These are phyloP conservation scores for Glandiceps talaboti DNA, from an alignment of 53 echinoderm and acorn worm genomes.

Conservation along the genomic window DNA sequence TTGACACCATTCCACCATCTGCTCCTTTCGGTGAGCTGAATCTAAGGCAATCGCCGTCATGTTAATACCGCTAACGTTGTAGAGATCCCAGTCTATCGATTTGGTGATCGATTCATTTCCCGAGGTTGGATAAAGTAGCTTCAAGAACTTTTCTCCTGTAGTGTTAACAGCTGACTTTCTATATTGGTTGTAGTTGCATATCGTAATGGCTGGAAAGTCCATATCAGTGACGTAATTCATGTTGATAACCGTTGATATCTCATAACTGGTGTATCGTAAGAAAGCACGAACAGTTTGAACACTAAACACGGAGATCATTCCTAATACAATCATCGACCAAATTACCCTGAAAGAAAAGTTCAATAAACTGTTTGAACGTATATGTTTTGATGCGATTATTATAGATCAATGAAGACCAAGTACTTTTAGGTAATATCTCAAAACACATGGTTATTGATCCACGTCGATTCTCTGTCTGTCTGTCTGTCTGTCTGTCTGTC, in stretches of 20 bases:
- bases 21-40: conserved; percentile 55
- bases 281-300: conserved; percentile 25
- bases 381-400: too few relatives aligned
- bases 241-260: conserved; percentile 44
- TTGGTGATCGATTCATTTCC: conserved; percentile 7
- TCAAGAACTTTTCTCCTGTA: conserved; percentile 8
- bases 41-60: conserved; percentile 42
- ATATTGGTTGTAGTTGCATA: conserved; percentile 66
- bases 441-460: too few relatives aligned
- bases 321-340: conserved; percentile 28
- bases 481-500: too few relatives aligned
- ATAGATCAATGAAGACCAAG: too few relatives aligned
- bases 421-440: too few relatives aligned
- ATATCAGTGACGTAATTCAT: conserved; percentile 52
- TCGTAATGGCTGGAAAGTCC: conserved; percentile 51
- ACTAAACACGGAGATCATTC: conserved; percentile 16
- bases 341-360: conserved; percentile 31
- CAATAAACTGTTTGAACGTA: too few relatives aligned
- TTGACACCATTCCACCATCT: conserved; percentile 51
- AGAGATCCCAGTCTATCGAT: conserved; percentile 19
- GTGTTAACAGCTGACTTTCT: conserved; percentile 42
- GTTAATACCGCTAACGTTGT: conserved; percentile 29
- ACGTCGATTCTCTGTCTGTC: too few relatives aligned
- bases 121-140: conserved; percentile 17
- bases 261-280: conserved; percentile 13